These are phyloP conservation scores for Drosophila meridionalis DNA, from an alignment of 2,888 invertebrate genomes.

Conservation along the genomic window DNA sequence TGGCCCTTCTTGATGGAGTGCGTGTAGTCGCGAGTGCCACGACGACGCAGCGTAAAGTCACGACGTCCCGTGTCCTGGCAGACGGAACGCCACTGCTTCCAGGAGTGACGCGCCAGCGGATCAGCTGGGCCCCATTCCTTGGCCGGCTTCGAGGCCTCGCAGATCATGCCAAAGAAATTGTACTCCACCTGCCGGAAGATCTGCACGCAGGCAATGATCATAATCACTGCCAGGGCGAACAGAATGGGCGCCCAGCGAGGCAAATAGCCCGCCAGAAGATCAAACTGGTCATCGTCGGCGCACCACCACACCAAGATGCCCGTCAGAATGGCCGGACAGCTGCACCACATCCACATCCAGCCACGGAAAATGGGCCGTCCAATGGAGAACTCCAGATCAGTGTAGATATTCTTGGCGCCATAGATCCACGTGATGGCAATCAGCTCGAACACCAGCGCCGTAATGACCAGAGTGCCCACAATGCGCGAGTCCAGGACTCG, in stretches of 20 bases:
- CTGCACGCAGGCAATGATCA: constrained; percentile 83
- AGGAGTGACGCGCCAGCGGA: constrained; percentile 84
- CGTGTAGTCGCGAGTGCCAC: constrained; percentile 85
- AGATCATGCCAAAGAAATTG: constrained; percentile 85
- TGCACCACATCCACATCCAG: constrained; percentile 84
- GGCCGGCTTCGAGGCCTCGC: constrained; percentile 85
- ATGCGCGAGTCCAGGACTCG: constrained; percentile 83
- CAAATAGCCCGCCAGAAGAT: constrained; percentile 78
- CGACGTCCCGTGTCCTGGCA: constrained; percentile 85
- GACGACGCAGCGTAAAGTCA: constrained; percentile 84
- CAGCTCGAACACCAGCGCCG: constrained; percentile 84
- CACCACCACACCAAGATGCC: constrained; percentile 85
- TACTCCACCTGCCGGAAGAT: constrained; percentile 85
- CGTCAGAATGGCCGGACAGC: constrained; percentile 83
- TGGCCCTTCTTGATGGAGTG: constrained; percentile 85
- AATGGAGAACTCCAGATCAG: constrained; percentile 85
- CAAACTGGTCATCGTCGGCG: constrained; percentile 82
- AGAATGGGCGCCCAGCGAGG: constrained; percentile 85
- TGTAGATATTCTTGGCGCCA: constrained; percentile 85
- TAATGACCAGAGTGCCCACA: constrained; percentile 83
- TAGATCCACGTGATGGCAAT: constrained; percentile 85
- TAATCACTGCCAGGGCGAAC: constrained; percentile 80
- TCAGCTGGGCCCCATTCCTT: constrained; percentile 86
- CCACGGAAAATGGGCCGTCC: constrained; percentile 84
- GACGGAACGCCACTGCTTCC: constrained; percentile 85